A percentile compares a stretch with the other conserved stretches of the same genome.
Evolutionary conservation across 1,140 invertebrate genomes (phyloP).

Genomic region (Macrobrachium rosenbergii): DNA sequence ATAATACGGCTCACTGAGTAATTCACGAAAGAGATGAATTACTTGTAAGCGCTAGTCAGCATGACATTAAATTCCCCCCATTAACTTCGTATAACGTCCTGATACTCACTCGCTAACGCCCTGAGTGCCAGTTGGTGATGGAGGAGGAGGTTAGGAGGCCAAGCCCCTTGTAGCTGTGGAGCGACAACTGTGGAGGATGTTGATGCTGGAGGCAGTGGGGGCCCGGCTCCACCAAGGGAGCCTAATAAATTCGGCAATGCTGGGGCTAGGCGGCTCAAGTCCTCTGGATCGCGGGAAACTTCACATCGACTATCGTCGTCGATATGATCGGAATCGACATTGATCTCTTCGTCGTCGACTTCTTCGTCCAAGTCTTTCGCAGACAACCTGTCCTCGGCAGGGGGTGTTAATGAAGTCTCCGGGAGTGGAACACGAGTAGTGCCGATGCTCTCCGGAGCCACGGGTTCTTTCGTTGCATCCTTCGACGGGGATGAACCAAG

Average conservation of each 20-base stretch:
- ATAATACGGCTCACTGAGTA: background rate
- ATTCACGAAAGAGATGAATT: too few relatives aligned
- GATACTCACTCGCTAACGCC: slow-evolving; percentile 57
- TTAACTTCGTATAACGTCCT: too few relatives aligned
- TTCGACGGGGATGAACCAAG: slow-evolving; percentile 18
- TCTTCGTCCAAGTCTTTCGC: slow-evolving; percentile 9
- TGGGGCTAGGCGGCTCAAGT: slow-evolving; percentile 10
- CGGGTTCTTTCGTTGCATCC: slow-evolving; percentile 3
- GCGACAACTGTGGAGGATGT: background rate
- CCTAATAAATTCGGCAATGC: slow-evolving; percentile 49
- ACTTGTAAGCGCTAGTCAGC: background rate
- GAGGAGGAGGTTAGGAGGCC: slow-evolving; percentile 56
- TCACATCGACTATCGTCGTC: slow-evolving; percentile 33
- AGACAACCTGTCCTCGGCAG: slow-evolving; percentile 46
- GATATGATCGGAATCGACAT: slow-evolving; percentile 40
- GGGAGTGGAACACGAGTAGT: background rate
- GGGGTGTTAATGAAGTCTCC: slow-evolving; percentile 18
- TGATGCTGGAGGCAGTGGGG: background rate
- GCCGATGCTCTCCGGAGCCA: slow-evolving; percentile 4
- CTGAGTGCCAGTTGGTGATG: slow-evolving; percentile 62
- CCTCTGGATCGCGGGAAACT: background rate
- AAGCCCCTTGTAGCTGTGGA: slow-evolving; percentile 6
- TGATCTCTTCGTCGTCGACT: slow-evolving; percentile 54
- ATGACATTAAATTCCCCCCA: too few relatives aligned
- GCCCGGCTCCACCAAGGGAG: slow-evolving; percentile 19